Evolutionary conservation across 1,140 invertebrate genomes (phyloP).

Genomic region (Drosophila micromelanica): DNA sequence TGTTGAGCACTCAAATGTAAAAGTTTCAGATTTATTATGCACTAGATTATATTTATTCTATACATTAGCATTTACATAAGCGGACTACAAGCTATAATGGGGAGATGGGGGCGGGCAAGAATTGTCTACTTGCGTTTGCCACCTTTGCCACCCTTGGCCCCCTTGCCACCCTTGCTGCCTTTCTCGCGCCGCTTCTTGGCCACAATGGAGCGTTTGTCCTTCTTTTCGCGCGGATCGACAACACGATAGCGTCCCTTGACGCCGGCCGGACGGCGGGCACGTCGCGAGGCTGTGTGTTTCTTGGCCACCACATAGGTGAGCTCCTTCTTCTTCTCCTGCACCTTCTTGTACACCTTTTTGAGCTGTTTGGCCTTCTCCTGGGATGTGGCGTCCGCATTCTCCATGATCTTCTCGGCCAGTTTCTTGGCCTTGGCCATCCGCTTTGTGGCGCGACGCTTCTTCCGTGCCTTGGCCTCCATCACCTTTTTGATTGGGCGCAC

Average conservation of each 20-base stretch:
- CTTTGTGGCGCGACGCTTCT: slow-evolving; percentile 94
- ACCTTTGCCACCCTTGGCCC: slow-evolving; percentile 30
- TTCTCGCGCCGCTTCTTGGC: slow-evolving; percentile 85
- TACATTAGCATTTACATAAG: slow-evolving; percentile 48
- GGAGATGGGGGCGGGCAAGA: not conserved
- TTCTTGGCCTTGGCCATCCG: slow-evolving; percentile 97
- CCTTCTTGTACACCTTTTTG: slow-evolving; percentile 96
- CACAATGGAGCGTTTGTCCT: slow-evolving; percentile 91
- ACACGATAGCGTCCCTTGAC: slow-evolving; percentile 97
- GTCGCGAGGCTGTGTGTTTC: slow-evolving; percentile 92
- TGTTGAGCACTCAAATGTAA: not conserved
- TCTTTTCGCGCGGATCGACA: slow-evolving; percentile 98
- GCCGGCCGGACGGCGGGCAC: slow-evolving; percentile 91
- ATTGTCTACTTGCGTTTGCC: slow-evolving; percentile 26
- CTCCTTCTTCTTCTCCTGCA: slow-evolving; percentile 94
- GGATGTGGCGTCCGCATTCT: slow-evolving; percentile 94
- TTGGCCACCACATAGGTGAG: slow-evolving; percentile 97
- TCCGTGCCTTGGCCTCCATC: slow-evolving; percentile 98
- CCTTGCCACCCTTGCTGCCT: slow-evolving; percentile 45
- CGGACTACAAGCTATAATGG: slow-evolving; percentile 11
- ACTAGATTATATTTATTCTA: slow-evolving; percentile 49
- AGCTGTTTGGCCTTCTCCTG: slow-evolving; percentile 96
- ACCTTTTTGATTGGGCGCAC: slow-evolving; percentile 98
- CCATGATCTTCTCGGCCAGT: slow-evolving; percentile 95
- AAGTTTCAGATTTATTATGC: slow-evolving; percentile 19